Evolutionary conservation across 2,113 vertebrate species (phyloP).

Genomic region (Glareola pratincola): DNA sequence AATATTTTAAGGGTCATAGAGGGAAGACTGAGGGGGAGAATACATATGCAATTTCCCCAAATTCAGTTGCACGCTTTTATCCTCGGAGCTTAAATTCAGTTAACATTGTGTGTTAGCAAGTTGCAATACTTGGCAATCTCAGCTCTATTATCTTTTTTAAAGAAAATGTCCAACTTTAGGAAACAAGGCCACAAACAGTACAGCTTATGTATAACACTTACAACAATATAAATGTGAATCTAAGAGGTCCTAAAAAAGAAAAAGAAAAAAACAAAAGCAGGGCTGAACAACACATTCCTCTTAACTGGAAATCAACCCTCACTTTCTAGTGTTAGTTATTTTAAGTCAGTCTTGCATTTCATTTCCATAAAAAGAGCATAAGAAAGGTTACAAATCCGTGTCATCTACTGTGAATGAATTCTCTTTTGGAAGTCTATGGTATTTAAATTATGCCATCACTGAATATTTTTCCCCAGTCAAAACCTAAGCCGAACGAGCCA

Average conservation of each 20-base stretch:
- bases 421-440: neutral
- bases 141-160: neutral
- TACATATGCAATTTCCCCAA: neutral
- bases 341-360: neutral
- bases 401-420: slow-evolving; percentile 13
- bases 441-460: slow-evolving; percentile 18
- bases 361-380: slow-evolving; percentile 13
- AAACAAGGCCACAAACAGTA: neutral
- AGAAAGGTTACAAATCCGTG: neutral
- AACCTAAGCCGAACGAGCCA: neutral
- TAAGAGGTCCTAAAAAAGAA: neutral
- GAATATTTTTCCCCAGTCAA: slow-evolving; percentile 25
- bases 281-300: neutral
- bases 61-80: neutral
- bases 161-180: neutral
- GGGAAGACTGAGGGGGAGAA: neutral
- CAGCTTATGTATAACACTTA: neutral
- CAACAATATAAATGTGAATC: neutral
- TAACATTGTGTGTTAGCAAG: neutral
- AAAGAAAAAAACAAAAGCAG: neutral
- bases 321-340: neutral
- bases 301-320: neutral
- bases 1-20: neutral
- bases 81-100: neutral
- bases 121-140: neutral